Base-by-base conservation (phyloP, 2,888 invertebrate genomes). In the Ditylenchus weischeri region DNA sequence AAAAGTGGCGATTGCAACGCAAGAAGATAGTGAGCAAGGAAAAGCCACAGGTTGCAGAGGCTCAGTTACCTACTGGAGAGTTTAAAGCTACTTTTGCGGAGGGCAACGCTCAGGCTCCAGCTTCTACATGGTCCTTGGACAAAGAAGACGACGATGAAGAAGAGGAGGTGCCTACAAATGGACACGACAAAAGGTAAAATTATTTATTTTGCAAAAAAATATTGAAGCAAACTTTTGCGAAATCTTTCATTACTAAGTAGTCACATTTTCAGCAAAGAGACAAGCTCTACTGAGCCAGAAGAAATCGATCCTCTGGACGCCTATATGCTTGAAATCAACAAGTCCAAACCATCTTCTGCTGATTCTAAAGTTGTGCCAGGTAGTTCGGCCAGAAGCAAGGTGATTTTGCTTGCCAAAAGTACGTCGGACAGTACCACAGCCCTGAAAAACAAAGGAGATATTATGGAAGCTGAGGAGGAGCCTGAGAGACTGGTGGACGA, bases 391-490 rank as follows among this genome's bases (percentile, higher is more conserved):
- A 70, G 63, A 18, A 54, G 69, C 0, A 64, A 65, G 35, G 64
- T 66, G 18, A 43, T 73, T 8, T 65, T 71, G n/a, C 72, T 76
- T 18, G 72, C 69, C 8, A 72, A 72, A 35, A 58, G 65, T 15
- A 65, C 73, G 18, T 69, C 60, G 23, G 51, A 65, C 29, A 64
- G 57, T 5, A 69, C 66, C 1, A 68, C 72, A 13, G 72, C 66
- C 19, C 11, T 72, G 69, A 60, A 73, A 54, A 74, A 74, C 57
- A 94, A 95, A 83, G 98, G 98, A 64, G 96, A 98, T 85, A 86
- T 98, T n/a, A 93, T 99, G 81, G 95, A 98, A 84, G 95, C 94
- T 84, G 95, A 98, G 85, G 93, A 94, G 84, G 96, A 98, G 84
- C 93, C 92, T 71, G 98, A 88, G 23, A 62, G 58, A 36, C 72